Percentiles rank a stretch among this genome's conserved stretches.
Evolutionary conservation across 2,888 invertebrate genomes (phyloP).

Genomic region (Myopa testacea): DNA sequence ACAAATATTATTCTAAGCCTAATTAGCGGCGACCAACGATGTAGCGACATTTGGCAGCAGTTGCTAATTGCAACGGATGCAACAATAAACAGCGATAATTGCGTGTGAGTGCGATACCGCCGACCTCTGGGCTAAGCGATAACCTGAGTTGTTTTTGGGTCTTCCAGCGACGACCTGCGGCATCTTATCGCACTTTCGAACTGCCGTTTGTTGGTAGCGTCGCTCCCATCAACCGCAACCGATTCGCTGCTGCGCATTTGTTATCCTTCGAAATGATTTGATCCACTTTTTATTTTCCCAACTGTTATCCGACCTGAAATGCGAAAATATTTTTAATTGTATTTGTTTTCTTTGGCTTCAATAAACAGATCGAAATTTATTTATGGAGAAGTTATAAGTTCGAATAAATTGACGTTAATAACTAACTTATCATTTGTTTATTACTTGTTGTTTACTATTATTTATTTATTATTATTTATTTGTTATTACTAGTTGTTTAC

Average conservation of each 20-base stretch:
- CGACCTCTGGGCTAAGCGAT: too few species aligned
- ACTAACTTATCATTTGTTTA: too few species aligned
- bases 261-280: slow-evolving; percentile 36
- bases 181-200: background rate
- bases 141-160: background rate
- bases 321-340: too few species aligned
- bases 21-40: slow-evolving; percentile 58
- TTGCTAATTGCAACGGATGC: slow-evolving; percentile 39
- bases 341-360: too few species aligned
- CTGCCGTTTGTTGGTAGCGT: background rate
- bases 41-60: slow-evolving; percentile 37
- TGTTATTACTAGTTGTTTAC: too few species aligned
- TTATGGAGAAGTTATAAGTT: too few species aligned
- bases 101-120: too few species aligned
- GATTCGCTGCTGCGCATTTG: background rate
- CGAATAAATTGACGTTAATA: too few species aligned
- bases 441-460: too few species aligned
- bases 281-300: background rate
- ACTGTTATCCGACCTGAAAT: too few species aligned
- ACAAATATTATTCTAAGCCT: slow-evolving; percentile 64
- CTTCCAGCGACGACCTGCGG: slow-evolving; percentile 12
- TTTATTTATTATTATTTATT: too few species aligned
- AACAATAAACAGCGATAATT: background rate
- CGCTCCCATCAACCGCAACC: background rate
- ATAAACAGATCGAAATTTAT: too few species aligned